Conservation (phyloP, 2,888 invertebrate genomes). For the Sesia bembeciformis region DNA sequence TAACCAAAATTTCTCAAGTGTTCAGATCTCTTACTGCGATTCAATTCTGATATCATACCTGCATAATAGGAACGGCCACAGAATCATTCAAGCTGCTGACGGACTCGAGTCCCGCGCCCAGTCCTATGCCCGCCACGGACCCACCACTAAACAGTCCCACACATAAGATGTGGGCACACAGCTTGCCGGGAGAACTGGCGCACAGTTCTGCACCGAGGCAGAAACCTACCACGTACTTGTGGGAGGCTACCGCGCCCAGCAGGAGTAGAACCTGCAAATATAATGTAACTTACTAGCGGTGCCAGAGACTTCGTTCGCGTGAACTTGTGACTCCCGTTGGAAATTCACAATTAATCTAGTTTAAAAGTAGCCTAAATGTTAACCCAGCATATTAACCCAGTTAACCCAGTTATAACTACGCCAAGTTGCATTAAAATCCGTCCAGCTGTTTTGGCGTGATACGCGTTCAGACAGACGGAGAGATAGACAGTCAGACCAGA, state of each 20-base stretch:
- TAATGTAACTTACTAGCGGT: neutral
- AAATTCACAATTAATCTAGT: too few relatives aligned
- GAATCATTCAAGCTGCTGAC: constrained; percentile 60
- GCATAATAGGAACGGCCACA: constrained; percentile 74
- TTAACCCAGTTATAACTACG: too few relatives aligned
- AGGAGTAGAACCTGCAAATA: constrained; percentile 75
- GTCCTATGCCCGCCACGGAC: constrained; percentile 78
- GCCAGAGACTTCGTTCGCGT: too few relatives aligned
- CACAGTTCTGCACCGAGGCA: constrained; percentile 85
- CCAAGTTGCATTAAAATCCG: too few relatives aligned
- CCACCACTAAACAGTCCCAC: constrained; percentile 79
- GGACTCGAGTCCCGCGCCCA: constrained; percentile 77
- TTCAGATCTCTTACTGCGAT: too few relatives aligned
- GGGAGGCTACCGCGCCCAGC: constrained; percentile 81
- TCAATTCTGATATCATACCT: constrained; percentile 45
- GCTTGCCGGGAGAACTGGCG: constrained; percentile 48
- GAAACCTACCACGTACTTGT: constrained; percentile 88
- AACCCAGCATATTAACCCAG: too few relatives aligned
- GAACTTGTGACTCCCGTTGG: too few relatives aligned
- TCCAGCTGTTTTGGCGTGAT: too few relatives aligned
- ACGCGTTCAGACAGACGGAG: too few relatives aligned
- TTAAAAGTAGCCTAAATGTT: too few relatives aligned
- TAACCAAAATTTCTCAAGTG: too few relatives aligned
- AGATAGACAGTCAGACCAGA: too few relatives aligned
- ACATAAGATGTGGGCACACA: constrained; percentile 70